phyloP scores from a whole-genome alignment of 2,113 vertebrate species.

The Salvelinus sp. region DNA sequence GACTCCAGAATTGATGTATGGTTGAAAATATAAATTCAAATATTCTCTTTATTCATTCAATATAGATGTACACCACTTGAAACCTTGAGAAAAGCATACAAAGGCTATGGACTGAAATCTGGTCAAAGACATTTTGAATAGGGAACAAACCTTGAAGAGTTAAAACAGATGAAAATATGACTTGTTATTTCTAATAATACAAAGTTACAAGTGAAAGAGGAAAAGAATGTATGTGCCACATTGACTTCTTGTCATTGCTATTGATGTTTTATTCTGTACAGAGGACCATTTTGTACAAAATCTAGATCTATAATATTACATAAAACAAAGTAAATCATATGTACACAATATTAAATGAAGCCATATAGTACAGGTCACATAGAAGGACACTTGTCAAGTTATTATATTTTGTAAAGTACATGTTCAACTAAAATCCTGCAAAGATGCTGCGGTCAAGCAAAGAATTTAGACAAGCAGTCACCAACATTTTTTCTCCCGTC shows the following conservation, averaged over 20 bases:
- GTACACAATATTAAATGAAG: conserved; percentile 98
- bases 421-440: conserved; percentile 71
- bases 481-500: conserved; percentile 63
- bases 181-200: conserved; percentile 60
- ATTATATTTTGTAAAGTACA: conserved; percentile 79
- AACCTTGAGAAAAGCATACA: conserved; percentile 71
- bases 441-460: conserved; percentile 52
- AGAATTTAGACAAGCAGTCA: conserved; percentile 81
- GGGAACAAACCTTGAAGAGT: conserved; percentile 51
- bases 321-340: conserved; percentile 98
- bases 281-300: conserved; percentile 99
- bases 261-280: conserved; percentile 90
- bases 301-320: conserved; percentile 95
- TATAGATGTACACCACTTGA: conserved; percentile 73
- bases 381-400: conserved; percentile 93
- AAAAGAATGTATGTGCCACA: conserved; percentile 62
- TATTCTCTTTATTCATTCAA: conserved; percentile 76
- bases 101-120: conserved; percentile 57
- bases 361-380: conserved; percentile 91
- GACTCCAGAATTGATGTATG: conserved; percentile 63
- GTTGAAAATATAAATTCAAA: conserved; percentile 78
- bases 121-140: conserved; percentile 55
- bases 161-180: conserved; percentile 37
- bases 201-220: conserved; percentile 38
- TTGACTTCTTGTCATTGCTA: conserved; percentile 61